phyloP scores from a whole-genome alignment of 2,797 vertebrate species.

The Microcaecilia unicolor region DNA sequence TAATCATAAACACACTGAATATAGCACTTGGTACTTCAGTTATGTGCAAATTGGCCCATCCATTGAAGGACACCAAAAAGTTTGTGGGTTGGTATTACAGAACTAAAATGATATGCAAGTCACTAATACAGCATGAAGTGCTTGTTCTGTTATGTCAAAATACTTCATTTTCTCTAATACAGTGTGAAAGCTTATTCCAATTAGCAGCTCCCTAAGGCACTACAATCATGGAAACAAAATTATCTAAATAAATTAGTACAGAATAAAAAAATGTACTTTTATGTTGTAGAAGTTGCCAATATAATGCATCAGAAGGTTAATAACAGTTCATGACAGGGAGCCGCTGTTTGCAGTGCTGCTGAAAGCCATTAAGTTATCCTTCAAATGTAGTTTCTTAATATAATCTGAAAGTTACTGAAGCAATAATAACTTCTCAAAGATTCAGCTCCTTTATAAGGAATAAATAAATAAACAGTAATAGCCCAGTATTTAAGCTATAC shows the following conservation, averaged over 20 bases:
- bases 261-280: background rate
- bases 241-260: background rate
- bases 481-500: too few species aligned
- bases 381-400: background rate
- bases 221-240: background rate
- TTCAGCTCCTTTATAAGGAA: too few species aligned
- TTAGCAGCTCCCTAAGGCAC: background rate
- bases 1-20: too few species aligned
- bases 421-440: constrained; percentile 16
- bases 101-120: background rate
- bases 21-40: too few species aligned
- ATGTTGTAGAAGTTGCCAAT: background rate
- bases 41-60: too few species aligned
- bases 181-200: background rate
- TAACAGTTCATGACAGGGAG: background rate
- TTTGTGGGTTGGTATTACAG: too few species aligned
- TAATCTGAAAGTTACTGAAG: background rate
- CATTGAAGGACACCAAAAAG: too few species aligned
- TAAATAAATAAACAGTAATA: too few species aligned
- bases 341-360: background rate
- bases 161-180: background rate
- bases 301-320: background rate
- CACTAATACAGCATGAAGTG: background rate
- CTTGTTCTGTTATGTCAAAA: background rate
- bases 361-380: background rate